phyloP scores from a whole-genome alignment of 2,888 invertebrate genomes.

The Geophilus truncorum region DNA sequence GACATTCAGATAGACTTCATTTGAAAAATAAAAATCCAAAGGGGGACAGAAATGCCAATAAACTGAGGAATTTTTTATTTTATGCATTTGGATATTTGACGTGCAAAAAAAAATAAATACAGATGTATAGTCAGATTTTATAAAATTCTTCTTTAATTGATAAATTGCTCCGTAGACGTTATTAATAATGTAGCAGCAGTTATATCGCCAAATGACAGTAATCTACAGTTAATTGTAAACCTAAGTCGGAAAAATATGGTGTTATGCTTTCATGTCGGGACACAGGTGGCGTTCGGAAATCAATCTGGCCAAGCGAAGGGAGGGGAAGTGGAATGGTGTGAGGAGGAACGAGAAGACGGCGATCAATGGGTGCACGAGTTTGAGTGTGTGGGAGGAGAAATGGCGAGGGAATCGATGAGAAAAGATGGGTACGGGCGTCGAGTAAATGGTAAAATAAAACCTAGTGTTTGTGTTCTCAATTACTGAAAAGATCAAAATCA shows the following conservation, averaged over 20 bases:
- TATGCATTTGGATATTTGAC: not conserved
- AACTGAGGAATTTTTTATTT: not conserved
- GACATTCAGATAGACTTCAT: not conserved
- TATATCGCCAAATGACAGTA: not conserved
- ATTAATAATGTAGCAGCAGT: not conserved
- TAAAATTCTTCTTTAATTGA: no score
- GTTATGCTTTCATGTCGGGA: constrained; percentile 3
- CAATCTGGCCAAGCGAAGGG: constrained; percentile 13
- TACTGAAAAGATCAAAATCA: not conserved
- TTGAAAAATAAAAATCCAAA: not conserved
- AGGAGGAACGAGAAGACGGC: constrained; percentile 2
- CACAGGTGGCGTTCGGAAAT: constrained; percentile 27
- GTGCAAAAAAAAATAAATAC: no score
- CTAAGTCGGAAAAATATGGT: constrained; percentile 18
- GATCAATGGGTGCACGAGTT: constrained; percentile 11
- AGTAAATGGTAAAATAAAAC: constrained; percentile 9
- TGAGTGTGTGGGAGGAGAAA: constrained; percentile 27
- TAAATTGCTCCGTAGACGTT: no score
- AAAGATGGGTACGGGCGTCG: constrained; percentile 9
- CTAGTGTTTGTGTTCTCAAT: not conserved
- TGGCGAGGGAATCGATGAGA: constrained; percentile 13
- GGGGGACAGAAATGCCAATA: not conserved
- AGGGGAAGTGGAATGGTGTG: not conserved
- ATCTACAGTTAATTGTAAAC: constrained; percentile 16
- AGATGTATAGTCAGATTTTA: no score